These are phyloP conservation scores for Gymnocephalus cernua DNA, from an alignment of 2,113 vertebrate genomes.

Conservation along the genomic window DNA sequence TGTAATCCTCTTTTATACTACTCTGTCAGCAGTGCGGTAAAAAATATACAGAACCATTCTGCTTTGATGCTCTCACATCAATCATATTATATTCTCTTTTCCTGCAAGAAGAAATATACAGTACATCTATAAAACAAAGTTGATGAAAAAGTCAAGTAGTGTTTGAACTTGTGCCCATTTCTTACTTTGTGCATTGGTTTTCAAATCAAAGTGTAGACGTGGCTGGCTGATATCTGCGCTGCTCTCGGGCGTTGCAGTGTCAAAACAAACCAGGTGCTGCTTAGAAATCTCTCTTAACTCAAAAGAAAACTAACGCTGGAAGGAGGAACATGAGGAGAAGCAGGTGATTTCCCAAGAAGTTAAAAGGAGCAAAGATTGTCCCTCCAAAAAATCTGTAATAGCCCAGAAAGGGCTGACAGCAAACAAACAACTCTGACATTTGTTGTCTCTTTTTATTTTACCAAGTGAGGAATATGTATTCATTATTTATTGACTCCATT, in stretches of 20 bases:
- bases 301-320: slow-evolving; percentile 45
- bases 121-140: slow-evolving; percentile 35
- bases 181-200: slow-evolving; percentile 32
- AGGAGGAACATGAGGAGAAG: slow-evolving; percentile 19
- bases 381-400: not conserved
- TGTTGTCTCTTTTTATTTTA: not conserved
- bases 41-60: slow-evolving; percentile 8
- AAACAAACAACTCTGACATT: not conserved
- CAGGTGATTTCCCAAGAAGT: not conserved
- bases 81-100: slow-evolving; percentile 32
- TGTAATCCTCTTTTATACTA: not conserved
- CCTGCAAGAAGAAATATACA: slow-evolving; percentile 20
- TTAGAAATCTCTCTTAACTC: slow-evolving; percentile 39
- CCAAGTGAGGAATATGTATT: not conserved
- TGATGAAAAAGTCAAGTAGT: slow-evolving; percentile 39
- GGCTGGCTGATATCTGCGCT: not conserved
- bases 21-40: slow-evolving; percentile 24
- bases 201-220: slow-evolving; percentile 46
- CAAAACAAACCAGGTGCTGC: slow-evolving; percentile 44
- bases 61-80: slow-evolving; percentile 24
- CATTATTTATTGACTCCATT: slow-evolving; percentile 25
- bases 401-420: not conserved
- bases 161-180: slow-evolving; percentile 54
- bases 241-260: slow-evolving; percentile 27
- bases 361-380: not conserved